phyloP scores from a whole-genome alignment of 2,797 vertebrate genomes.

The Rhyacichthys aspro region DNA sequence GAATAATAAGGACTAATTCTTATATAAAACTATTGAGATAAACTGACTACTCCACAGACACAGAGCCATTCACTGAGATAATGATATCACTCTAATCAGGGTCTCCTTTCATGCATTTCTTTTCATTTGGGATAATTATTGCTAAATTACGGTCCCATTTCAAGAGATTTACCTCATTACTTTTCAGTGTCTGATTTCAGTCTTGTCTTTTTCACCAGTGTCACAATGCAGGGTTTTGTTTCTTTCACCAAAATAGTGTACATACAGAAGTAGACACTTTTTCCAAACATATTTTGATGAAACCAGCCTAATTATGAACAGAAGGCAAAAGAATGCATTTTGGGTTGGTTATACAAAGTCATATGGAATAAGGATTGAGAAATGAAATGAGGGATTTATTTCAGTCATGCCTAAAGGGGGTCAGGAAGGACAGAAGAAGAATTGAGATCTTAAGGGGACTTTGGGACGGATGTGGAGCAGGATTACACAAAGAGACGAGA shows the following conservation, averaged over 20 bases:
- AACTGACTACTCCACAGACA: neutral
- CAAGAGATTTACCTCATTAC: neutral
- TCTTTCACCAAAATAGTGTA: neutral
- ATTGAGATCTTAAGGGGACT: constrained; percentile 22
- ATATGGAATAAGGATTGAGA: neutral
- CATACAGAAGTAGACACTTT: neutral
- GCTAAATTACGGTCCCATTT: constrained; percentile 4
- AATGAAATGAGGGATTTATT: constrained; percentile 20
- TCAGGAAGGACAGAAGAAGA: constrained; percentile 21
- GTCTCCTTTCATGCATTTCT: constrained; percentile 5
- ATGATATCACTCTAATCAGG: constrained; percentile 2
- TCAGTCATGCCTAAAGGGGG: constrained; percentile 3
- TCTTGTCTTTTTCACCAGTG: too few relatives aligned
- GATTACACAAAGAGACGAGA: constrained; percentile 25
- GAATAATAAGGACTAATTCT: neutral
- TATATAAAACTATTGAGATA: constrained; percentile 19
- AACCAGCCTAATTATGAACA: neutral
- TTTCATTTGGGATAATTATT: constrained; percentile 14
- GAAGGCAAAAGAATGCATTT: too few relatives aligned
- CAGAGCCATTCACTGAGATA: constrained; percentile 18
- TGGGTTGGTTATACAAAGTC: neutral
- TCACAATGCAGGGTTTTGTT: neutral
- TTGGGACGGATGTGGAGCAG: constrained; percentile 11
- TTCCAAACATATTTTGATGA: neutral
- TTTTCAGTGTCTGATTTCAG: neutral